These are phyloP conservation scores for Yponomeuta cagnagella DNA, from an alignment of 2,888 invertebrate species.

Conservation along the genomic window DNA sequence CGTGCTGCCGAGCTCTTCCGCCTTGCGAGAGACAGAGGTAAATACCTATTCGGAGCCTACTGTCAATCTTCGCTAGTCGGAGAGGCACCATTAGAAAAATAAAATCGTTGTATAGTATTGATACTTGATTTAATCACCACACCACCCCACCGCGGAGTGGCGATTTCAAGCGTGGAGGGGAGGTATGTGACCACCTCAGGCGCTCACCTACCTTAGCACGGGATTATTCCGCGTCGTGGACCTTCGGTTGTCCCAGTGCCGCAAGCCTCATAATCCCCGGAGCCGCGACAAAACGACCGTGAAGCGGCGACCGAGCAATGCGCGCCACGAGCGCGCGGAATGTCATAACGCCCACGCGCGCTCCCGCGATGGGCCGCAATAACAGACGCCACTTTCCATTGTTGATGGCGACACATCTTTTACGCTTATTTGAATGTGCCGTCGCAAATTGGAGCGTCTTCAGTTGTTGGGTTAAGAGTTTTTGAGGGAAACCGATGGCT, in stretches of 20 bases:
- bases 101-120: no score
- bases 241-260: neutral
- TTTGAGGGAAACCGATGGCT: neutral
- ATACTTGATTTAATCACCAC: no score
- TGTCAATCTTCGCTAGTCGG: no score
- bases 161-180: no score
- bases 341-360: conserved; percentile 6
- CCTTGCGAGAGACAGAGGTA: no score
- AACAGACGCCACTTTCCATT: neutral
- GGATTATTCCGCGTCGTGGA: neutral
- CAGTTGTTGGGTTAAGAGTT: neutral
- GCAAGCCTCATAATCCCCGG: neutral
- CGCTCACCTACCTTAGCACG: no score
- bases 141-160: no score
- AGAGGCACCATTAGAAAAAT: no score
- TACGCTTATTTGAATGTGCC: neutral
- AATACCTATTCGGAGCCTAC: no score
- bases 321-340: neutral
- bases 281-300: neutral
- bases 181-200: no score
- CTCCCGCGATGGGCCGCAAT: neutral
- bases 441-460: neutral
- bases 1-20: no score
- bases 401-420: neutral
- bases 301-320: neutral